These are phyloP conservation scores for Pelusios castaneus DNA, from an alignment of 2,113 vertebrate species.

Conservation along the genomic window DNA sequence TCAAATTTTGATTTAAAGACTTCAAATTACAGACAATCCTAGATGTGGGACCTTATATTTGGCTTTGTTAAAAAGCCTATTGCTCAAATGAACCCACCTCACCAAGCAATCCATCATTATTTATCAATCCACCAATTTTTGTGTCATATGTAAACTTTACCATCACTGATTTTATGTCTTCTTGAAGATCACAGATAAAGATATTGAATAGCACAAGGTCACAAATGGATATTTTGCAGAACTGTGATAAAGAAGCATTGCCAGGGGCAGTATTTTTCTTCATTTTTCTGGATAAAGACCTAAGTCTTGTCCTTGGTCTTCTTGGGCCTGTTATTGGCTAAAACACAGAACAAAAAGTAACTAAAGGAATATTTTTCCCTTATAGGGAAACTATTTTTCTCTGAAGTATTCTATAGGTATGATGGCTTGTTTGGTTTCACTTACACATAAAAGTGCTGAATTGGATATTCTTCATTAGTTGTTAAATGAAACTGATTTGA, in stretches of 20 bases:
- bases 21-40: background rate
- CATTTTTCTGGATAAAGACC: background rate
- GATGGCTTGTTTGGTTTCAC: background rate
- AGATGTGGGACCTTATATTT: background rate
- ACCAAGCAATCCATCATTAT: background rate
- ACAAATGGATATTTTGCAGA: background rate
- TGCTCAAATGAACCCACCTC: background rate
- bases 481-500: background rate
- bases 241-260: background rate
- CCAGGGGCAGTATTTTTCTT: background rate
- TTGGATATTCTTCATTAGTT: background rate
- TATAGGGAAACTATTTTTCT: background rate
- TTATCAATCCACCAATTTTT: background rate
- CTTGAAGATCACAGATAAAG: background rate
- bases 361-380: fast-evolving
- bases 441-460: background rate
- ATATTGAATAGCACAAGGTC: background rate
- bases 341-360: background rate
- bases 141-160: background rate
- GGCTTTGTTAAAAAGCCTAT: background rate
- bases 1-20: background rate
- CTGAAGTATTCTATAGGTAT: background rate
- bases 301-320: background rate
- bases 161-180: background rate
- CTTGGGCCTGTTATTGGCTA: background rate